Percentiles rank a stretch among this genome's conserved stretches.
Evolutionary conservation across 2,113 vertebrate genomes (phyloP).

Genomic region (Phrynocephalus versicolor): DNA sequence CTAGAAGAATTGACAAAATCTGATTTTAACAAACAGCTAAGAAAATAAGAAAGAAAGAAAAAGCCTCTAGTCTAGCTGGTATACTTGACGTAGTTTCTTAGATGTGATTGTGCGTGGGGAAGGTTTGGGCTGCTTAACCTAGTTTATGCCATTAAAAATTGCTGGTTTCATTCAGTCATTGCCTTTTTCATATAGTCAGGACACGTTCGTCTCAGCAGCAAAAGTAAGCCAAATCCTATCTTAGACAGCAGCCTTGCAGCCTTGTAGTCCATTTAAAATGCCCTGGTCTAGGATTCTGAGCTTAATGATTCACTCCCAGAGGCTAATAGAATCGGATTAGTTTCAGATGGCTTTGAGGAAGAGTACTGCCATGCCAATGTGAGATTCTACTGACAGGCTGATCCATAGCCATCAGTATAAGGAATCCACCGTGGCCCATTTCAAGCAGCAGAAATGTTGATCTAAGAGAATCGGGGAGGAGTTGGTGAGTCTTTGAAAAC

Average conservation of each 20-base stretch:
- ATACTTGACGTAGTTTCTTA: neutral
- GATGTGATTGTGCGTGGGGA: neutral
- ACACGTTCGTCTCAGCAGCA: neutral
- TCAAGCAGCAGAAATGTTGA: neutral
- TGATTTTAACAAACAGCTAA: neutral
- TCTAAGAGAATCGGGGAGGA: neutral
- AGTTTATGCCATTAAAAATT: neutral
- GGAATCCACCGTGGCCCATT: neutral
- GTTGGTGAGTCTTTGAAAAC: neutral
- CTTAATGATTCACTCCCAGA: constrained; percentile 17
- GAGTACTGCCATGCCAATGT: fast-evolving
- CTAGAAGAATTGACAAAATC: neutral
- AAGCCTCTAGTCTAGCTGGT: neutral
- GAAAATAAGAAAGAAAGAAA: neutral
- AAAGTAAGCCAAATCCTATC: neutral
- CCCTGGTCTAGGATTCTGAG: neutral
- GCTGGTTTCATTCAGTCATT: neutral
- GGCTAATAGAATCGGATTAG: neutral
- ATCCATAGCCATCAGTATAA: neutral
- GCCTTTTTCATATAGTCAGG: neutral
- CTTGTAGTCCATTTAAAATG: neutral
- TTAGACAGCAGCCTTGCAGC: neutral
- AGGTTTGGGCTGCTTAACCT: neutral
- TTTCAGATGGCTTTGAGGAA: constrained; percentile 14
- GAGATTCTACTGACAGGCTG: neutral